These are phyloP conservation scores for Metallyticus violacea DNA, from an alignment of 2,888 invertebrate genomes.

Conservation along the genomic window DNA sequence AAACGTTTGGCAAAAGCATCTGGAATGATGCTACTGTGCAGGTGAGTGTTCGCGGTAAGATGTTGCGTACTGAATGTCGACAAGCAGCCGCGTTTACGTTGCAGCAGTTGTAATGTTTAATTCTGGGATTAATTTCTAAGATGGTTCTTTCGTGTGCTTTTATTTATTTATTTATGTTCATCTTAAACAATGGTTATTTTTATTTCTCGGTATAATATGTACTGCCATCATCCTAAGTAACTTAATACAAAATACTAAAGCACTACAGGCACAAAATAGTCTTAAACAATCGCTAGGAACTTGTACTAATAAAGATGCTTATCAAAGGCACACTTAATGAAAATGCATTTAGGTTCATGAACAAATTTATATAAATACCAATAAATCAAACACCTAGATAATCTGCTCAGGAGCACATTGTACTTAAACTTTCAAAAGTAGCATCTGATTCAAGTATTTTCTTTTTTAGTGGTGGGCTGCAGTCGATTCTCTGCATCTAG, in stretches of 20 bases:
- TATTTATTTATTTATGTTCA: no score
- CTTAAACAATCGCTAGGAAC: neutral
- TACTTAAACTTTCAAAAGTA: neutral
- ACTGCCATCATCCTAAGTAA: no score
- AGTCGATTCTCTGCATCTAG: neutral
- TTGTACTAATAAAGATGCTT: neutral
- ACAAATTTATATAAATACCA: neutral
- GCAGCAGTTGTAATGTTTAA: no score
- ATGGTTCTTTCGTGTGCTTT: no score
- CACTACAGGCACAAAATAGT: neutral
- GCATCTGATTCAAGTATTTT: neutral
- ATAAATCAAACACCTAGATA: neutral
- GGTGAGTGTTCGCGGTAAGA: no score
- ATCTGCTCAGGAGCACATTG: neutral
- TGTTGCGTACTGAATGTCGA: no score
- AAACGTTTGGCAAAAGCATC: no score
- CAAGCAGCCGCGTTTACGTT: no score
- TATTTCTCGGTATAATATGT: no score
- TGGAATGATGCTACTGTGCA: no score
- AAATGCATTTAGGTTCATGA: neutral
- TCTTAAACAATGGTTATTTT: no score
- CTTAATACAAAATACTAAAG: neutral
- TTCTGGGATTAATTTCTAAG: no score
- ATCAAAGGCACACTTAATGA: neutral
- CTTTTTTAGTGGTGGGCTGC: neutral